Base-by-base conservation (phyloP, 2,888 invertebrate species). In the Cistogaster globosa region DNA sequence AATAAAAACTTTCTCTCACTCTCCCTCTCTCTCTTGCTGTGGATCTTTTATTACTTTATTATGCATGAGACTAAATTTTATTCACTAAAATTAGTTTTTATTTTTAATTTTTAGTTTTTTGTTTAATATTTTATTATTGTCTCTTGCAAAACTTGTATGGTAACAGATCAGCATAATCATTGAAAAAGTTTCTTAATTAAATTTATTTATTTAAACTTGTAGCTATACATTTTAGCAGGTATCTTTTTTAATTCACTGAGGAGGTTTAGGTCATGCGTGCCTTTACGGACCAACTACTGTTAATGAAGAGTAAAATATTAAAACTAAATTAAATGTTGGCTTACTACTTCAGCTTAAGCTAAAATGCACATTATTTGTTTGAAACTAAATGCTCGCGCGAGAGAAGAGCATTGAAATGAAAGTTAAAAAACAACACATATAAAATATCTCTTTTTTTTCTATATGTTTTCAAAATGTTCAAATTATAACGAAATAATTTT, bases 271-370 rank as follows among this genome's bases (percentile, higher is more conserved):
- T 4, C 38, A 48, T 60, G 57, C 69, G 36, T 26, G 32, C 53
- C 67, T 58, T 69, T 4, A 69, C 69, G 71, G 2, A 53, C 53
- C 20, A 69, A 71, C 71, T 60, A 58, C 63, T 45, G 45, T 68
- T 57, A 45, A 42, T 63, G 60, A 69, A 79, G 82, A 85, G 71
- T 78, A 38, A 18, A 71, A 82, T 75, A 82, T 67, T 75, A 65
- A 69, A 38, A 85, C 85, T 85, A 67, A 82, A 71, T 71, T 58
- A 14, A 62, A 79, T 79, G 74, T 53, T 79, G 82, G 82, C 78
- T 82, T 79, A 75, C 51, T 69, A 74, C 14, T 57, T 9, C 42
- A 36, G 78, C 82, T 75, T 75, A 71, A 77, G 85, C 78, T 67
- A 51, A 58, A 42, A 38, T 20, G 9, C 45, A 20, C 18, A 0